Conservation (phyloP, 2,888 invertebrate species). For the Sphecodes monilicornis region DNA sequence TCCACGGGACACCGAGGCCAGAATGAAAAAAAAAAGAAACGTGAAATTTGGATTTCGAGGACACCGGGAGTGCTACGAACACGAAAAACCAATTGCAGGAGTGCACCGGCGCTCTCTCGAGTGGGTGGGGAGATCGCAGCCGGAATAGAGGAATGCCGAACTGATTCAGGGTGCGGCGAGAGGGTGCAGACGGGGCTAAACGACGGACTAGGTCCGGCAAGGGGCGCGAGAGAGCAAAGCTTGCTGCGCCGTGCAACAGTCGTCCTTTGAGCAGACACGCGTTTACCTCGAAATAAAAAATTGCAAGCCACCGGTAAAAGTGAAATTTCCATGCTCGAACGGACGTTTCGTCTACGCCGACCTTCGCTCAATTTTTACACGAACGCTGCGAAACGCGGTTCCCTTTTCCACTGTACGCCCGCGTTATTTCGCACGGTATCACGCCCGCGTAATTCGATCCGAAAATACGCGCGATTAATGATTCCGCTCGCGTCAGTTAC, state of each 20-base stretch:
- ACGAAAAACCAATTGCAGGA: slow-evolving; percentile 46
- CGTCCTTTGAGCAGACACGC: slow-evolving; percentile 71
- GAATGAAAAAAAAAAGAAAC: slow-evolving; percentile 72
- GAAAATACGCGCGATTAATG: neutral
- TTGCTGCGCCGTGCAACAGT: slow-evolving; percentile 58
- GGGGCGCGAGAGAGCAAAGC: slow-evolving; percentile 20
- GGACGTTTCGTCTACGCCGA: neutral
- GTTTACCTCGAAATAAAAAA: slow-evolving; percentile 53
- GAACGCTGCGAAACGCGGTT: neutral
- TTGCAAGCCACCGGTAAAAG: slow-evolving; percentile 48
- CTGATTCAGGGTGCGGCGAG: slow-evolving; percentile 5
- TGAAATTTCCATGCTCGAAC: slow-evolving; percentile 65
- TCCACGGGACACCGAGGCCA: slow-evolving; percentile 29
- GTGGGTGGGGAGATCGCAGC: neutral
- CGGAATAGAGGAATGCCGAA: slow-evolving; percentile 22
- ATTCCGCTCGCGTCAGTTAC: neutral
- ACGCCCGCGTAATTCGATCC: neutral
- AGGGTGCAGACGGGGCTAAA: slow-evolving; percentile 15
- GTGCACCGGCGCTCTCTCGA: slow-evolving; percentile 38
- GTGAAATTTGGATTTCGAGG: slow-evolving; percentile 78
- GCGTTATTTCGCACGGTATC: slow-evolving; percentile 8
- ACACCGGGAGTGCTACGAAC: slow-evolving; percentile 62
- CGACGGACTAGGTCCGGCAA: neutral
- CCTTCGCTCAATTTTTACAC: neutral
- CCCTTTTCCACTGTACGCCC: neutral